Base-by-base conservation (phyloP, 1,140 invertebrate genomes). In the Rhizoglyphus robini region DNA sequence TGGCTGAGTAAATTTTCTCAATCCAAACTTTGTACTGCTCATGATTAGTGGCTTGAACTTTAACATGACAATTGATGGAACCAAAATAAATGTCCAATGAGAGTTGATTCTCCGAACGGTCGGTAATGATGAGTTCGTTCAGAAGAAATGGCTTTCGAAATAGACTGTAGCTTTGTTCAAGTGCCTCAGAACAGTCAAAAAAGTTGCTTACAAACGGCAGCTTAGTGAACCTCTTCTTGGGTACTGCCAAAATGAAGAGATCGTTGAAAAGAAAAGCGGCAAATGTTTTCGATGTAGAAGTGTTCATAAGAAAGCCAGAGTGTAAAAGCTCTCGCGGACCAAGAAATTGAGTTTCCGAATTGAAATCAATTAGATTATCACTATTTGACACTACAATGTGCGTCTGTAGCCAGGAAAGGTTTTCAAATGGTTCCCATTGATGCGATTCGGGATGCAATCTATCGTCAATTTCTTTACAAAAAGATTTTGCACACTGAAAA, bases 401-500 rank as follows among this genome's bases (percentile, higher is more conserved):
- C 23, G 8, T 54, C 31, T 54, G 51, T 32, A 54, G 20, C 51
- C 51, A 54, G 20, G 20, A 8, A 20, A 54, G 51, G 8, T 32
- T 27, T 5, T 54, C 51, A 54, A 27, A 54, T 8, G 8, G 8
- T 41, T 41, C 36, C 18, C 8, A 11, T 41, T 41, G n/a, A n/a
- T 41, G 36, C 36, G 36, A 41, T 18, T n/a, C n/a, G n/a, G n/a
- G n/a, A n/a, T n/a, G n/a, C n/a, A n/a, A 41, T 41, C 8, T 18
- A 11, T 41, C 36, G 36, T 41, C 18, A 18, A 41, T 41, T 76
- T 84, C 83, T 68, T 76, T 83, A 72, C 86, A 86, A 70, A 90
- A 82, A 72, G 84, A 82, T 73, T 86, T 83, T 0, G 86, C 83
- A 71, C 81, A 81, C n/a, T 78, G 72, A 1, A 84, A 72, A 13